phyloP scores from a whole-genome alignment of 2,888 invertebrate species.

The Phasia obesa region DNA sequence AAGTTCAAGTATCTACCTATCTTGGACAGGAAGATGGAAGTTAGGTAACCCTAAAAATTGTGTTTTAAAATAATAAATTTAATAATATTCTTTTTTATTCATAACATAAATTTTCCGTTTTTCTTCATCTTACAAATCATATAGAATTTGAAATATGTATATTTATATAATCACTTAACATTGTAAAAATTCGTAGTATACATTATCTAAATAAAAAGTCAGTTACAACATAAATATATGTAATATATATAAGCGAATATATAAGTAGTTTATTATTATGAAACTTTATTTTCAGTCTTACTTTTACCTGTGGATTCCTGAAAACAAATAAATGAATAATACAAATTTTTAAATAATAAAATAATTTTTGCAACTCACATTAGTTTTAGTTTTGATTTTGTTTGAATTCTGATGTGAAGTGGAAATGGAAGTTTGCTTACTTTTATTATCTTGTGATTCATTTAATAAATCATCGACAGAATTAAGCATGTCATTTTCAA shows the following conservation, averaged over 20 bases:
- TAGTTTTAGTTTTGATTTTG: constrained; percentile 46
- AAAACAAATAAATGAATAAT: constrained; percentile 18
- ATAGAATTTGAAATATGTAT: constrained; percentile 34
- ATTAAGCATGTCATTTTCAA: constrained; percentile 28
- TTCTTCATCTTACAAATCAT: neutral
- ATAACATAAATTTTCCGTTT: neutral
- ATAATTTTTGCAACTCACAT: constrained; percentile 53
- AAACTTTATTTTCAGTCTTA: constrained; percentile 68
- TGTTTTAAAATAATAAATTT: too few species aligned
- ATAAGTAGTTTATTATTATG: constrained; percentile 44
- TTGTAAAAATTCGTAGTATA: constrained; percentile 28
- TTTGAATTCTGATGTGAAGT: constrained; percentile 37
- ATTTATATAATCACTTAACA: constrained; percentile 31
- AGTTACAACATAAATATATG: neutral
- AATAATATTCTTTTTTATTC: constrained; percentile 9
- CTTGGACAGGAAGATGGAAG: too few species aligned
- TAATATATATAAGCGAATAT: neutral
- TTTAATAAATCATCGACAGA: constrained; percentile 30
- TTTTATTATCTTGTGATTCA: constrained; percentile 56
- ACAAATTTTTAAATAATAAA: neutral
- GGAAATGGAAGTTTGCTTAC: constrained; percentile 33
- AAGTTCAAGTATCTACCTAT: too few species aligned
- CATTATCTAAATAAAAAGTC: constrained; percentile 49
- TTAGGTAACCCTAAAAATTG: too few species aligned
- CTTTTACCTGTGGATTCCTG: constrained; percentile 64